Evolutionary conservation across 2,888 invertebrate species (phyloP).

Genomic region (Amphimallon solstitiale): DNA sequence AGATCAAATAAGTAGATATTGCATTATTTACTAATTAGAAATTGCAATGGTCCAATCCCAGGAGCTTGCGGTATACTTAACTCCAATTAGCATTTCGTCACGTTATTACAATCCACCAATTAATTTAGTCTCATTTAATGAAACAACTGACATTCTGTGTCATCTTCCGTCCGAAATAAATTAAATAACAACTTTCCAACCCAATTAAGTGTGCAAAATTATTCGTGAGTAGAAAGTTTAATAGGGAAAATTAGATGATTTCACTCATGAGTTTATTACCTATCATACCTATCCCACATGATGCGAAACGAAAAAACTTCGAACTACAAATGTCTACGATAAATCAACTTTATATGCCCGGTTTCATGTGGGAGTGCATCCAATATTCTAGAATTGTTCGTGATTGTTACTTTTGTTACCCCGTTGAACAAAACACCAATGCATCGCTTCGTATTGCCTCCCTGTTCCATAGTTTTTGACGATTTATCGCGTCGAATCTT

Average conservation of each 20-base stretch:
- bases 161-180: not conserved
- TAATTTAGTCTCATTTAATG: not conserved
- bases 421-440: slow-evolving; percentile 6
- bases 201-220: not conserved
- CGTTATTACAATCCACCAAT: too few species aligned
- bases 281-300: not conserved
- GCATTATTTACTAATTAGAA: too few species aligned
- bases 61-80: too few species aligned
- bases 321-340: not conserved
- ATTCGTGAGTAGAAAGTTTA: not conserved
- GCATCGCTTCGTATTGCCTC: slow-evolving; percentile 6
- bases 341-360: not conserved
- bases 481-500: not conserved
- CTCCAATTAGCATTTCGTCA: too few species aligned
- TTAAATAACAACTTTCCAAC: not conserved
- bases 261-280: not conserved
- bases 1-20: too few species aligned
- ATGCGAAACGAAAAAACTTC: not conserved
- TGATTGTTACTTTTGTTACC: slow-evolving; percentile 4
- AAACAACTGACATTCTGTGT: not conserved
- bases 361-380: slow-evolving; percentile 38
- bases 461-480: not conserved
- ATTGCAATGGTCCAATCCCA: too few species aligned
- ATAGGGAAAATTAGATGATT: slow-evolving; percentile 2
- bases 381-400: slow-evolving; percentile 39